These are phyloP conservation scores for Phyllotis vaccarum DNA, from an alignment of 2,797 vertebrate genomes.

Conservation along the genomic window DNA sequence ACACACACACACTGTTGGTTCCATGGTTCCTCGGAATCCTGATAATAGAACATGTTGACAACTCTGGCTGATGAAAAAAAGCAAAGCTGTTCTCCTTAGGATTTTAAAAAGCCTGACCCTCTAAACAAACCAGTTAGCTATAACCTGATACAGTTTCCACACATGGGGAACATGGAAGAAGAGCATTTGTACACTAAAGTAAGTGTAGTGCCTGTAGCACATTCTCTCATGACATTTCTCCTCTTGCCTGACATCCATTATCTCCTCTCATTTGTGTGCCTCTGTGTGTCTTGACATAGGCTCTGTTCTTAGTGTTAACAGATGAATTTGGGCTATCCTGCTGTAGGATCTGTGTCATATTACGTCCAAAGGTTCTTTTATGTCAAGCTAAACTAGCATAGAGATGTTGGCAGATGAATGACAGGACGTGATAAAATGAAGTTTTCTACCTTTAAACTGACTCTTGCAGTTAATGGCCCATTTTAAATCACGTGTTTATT, in stretches of 20 bases:
- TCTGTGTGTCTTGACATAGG: background rate
- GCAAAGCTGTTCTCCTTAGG: background rate
- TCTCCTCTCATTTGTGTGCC: background rate
- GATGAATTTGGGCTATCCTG: background rate
- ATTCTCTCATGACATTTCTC: background rate
- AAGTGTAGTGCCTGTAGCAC: background rate
- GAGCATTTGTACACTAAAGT: background rate
- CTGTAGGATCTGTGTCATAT: background rate
- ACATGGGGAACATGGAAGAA: background rate
- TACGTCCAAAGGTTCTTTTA: slow-evolving; percentile 1
- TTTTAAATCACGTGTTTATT: background rate
- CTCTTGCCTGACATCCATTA: background rate
- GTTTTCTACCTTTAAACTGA: background rate
- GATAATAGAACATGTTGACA: background rate
- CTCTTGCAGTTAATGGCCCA: slow-evolving; percentile 21
- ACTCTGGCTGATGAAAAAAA: background rate
- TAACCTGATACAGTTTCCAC: background rate
- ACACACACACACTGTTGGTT: background rate
- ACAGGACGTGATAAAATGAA: background rate
- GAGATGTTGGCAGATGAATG: slow-evolving; percentile 36
- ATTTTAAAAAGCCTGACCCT: background rate
- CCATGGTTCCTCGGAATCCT: background rate
- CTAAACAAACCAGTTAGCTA: background rate
- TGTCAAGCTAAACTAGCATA: background rate
- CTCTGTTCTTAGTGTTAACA: background rate